Base-by-base conservation (phyloP, 1,140 invertebrate species). In the Aphaenogaster floridana region DNA sequence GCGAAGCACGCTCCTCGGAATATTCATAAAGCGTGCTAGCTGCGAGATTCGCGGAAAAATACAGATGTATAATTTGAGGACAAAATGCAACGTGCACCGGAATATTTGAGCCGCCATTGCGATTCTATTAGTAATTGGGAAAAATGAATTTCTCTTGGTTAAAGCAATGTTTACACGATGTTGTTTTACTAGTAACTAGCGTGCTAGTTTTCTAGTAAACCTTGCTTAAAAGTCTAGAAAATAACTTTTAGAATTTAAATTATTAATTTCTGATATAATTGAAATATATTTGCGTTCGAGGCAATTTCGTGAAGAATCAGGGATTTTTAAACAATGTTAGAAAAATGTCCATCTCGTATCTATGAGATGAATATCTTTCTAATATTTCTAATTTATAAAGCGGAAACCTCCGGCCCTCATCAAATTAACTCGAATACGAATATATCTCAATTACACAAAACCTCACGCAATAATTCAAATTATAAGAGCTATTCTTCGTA, bases 21-120 rank as follows among this genome's bases (percentile, higher is more conserved):
- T 84, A 84, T 84, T 84, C 69, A 84, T 63, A 84, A 83, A 83
- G 54, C 42, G n/a, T 34, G 52, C 48, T 80, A 42, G 78, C 36
- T 54, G 68, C 54, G 80, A 83, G 54, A 81, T 81, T 81, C 50
- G 21, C 79, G 50, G 21, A 63, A 76, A 84, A 84, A 84, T 84
- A 63, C 34, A 15, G 42, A 76, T 57, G 39, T 83, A 72, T 57
- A 59, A 83, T 83, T 83, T 36, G 15, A 50, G 28, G 42, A 76
- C 28, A 76, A 76, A 74, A 76, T 76, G 52, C 68, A 74, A 34
- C 39, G 17, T 39, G 69, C 57, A 50, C 36, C 42, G 39, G 69
- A 84, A 76, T 84, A 84, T 61, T 15, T n/a, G 42, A 76, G 45
- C 36, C 39, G 66, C 15, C 52, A 42, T 83, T 57, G 50, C 68